Conservation (phyloP, 2,797 vertebrate genomes). For the Pseudochaenichthys georgianus region DNA sequence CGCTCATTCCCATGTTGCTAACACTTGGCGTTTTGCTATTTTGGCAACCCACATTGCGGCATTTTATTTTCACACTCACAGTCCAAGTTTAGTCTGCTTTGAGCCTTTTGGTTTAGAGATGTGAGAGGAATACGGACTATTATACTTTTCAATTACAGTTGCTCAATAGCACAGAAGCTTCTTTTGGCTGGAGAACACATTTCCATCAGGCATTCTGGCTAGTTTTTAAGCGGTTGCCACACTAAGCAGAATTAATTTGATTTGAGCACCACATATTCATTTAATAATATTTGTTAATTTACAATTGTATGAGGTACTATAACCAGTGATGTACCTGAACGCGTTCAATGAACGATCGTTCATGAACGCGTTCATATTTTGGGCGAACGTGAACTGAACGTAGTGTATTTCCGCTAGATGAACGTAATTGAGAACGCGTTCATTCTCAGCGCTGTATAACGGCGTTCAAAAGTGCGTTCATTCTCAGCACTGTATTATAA, state of each 20-base stretch:
- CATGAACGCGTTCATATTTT: no score
- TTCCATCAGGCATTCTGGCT: conserved; percentile 4
- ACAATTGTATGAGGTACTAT: no score
- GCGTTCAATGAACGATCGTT: no score
- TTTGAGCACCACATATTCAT: neutral
- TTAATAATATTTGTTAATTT: neutral
- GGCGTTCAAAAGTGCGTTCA: no score
- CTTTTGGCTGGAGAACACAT: neutral
- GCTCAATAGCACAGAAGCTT: neutral
- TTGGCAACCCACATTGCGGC: conserved; percentile 17
- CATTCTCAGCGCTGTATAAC: no score
- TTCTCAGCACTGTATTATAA: no score
- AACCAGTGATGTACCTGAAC: no score
- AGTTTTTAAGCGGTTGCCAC: conserved; percentile 13
- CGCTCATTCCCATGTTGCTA: neutral
- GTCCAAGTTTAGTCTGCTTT: conserved; percentile 27
- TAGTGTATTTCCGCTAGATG: no score
- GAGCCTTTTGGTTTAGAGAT: conserved; percentile 32
- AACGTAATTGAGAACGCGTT: no score
- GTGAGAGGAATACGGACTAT: conserved; percentile 22
- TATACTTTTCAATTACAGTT: conserved; percentile 22
- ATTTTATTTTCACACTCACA: conserved; percentile 31
- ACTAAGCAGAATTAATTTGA: conserved; percentile 3
- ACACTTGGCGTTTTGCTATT: conserved; percentile 19
- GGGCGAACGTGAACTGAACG: no score